Conservation (phyloP, 2,888 invertebrate genomes). For the Aporophyla lueneburgensis region DNA sequence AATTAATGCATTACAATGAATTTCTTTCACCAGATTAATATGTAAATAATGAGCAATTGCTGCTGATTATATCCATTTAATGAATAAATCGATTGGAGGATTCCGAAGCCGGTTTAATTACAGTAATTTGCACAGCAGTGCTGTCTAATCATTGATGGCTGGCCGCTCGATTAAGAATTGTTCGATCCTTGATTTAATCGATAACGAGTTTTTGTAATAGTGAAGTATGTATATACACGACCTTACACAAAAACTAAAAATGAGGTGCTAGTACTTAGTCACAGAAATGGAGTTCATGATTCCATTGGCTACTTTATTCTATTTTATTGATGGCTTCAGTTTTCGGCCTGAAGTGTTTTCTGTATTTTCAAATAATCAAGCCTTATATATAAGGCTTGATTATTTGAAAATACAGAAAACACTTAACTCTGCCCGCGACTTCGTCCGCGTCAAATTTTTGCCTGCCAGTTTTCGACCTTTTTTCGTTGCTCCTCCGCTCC, state of each 20-base stretch:
- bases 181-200: too few species aligned
- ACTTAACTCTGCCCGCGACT: too few species aligned
- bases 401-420: too few species aligned
- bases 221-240: too few species aligned
- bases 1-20: slow-evolving; percentile 44
- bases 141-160: neutral
- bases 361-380: too few species aligned
- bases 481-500: too few species aligned
- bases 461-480: too few species aligned
- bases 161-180: neutral
- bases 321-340: neutral
- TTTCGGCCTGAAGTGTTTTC: too few species aligned
- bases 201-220: neutral
- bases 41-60: slow-evolving; percentile 28
- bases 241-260: neutral
- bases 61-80: slow-evolving; percentile 33
- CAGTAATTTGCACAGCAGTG: slow-evolving; percentile 31
- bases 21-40: slow-evolving; percentile 50
- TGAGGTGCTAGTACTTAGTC: neutral
- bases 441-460: too few species aligned
- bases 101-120: slow-evolving; percentile 22
- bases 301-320: neutral
- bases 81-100: slow-evolving; percentile 41
- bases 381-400: too few species aligned
- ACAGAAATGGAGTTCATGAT: too few species aligned